These are phyloP conservation scores for Heliconius hermathena DNA, from an alignment of 1,140 invertebrate species.

Conservation along the genomic window DNA sequence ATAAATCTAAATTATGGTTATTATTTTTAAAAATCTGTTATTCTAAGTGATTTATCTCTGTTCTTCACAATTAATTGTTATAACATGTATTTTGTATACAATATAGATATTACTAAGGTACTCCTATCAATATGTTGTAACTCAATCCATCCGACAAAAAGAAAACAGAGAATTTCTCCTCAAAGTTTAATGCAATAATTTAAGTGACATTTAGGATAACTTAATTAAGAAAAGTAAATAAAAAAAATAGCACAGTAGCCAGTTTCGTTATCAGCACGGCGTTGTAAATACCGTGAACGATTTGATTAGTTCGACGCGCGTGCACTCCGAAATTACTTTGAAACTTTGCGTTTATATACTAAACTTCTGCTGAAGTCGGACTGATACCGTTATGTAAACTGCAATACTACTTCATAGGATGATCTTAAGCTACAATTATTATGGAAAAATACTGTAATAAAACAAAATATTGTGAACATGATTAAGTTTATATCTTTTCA, in stretches of 20 bases:
- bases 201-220: not conserved
- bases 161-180: too few species aligned
- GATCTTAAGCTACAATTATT: not conserved
- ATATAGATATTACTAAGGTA: too few species aligned
- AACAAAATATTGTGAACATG: not conserved
- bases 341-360: constrained; percentile 64
- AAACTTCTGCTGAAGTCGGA: constrained; percentile 60
- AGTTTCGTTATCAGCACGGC: constrained; percentile 59
- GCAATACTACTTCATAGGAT: constrained; percentile 3
- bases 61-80: too few species aligned
- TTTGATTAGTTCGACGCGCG: constrained; percentile 78
- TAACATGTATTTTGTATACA: too few species aligned
- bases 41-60: too few species aligned
- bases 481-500: not conserved
- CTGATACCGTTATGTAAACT: constrained; percentile 50
- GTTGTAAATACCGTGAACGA: constrained; percentile 74
- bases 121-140: too few species aligned
- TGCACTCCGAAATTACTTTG: constrained; percentile 79
- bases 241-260: constrained; percentile 47
- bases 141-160: too few species aligned
- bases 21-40: too few species aligned
- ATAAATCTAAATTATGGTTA: too few species aligned
- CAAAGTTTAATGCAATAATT: not conserved
- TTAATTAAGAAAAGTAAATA: constrained; percentile 48
- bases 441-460: not conserved